These are phyloP conservation scores for Copsychus sechellarum DNA, from an alignment of 2,113 vertebrate genomes.

Conservation along the genomic window DNA sequence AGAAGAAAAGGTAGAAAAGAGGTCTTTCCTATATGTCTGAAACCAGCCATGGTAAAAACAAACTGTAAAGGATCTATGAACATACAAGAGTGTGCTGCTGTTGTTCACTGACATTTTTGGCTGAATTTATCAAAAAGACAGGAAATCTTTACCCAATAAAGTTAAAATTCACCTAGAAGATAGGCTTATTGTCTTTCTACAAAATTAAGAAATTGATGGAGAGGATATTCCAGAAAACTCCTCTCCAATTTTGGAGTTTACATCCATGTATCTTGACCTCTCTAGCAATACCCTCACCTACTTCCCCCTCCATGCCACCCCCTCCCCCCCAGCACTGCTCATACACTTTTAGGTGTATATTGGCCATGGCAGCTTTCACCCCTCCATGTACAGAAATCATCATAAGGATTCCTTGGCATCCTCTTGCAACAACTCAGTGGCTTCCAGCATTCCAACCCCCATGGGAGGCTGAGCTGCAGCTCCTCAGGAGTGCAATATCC, in stretches of 20 bases:
- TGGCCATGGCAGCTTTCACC: neutral
- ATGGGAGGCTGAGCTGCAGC: neutral
- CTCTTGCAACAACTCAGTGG: neutral
- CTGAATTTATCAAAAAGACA: constrained; percentile 32
- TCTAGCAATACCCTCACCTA: neutral
- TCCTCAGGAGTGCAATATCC: neutral
- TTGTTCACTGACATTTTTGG: neutral
- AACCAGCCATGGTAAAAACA: neutral
- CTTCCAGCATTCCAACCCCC: neutral
- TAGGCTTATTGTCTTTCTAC: neutral
- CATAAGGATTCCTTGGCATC: fast-evolving
- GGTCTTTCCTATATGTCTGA: neutral
- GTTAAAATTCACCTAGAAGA: constrained; percentile 4
- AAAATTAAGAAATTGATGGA: neutral
- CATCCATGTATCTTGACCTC: neutral
- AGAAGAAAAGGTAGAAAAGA: neutral
- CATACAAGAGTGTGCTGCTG: neutral
- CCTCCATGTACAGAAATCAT: neutral
- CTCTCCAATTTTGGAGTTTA: neutral
- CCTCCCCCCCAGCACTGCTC: neutral
- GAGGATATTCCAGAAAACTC: neutral
- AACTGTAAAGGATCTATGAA: neutral
- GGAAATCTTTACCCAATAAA: constrained; percentile 31
- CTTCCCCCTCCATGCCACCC: no score
- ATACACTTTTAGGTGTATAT: neutral